Conservation (phyloP, 2,888 invertebrate genomes). For the Oithona nana region DNA sequence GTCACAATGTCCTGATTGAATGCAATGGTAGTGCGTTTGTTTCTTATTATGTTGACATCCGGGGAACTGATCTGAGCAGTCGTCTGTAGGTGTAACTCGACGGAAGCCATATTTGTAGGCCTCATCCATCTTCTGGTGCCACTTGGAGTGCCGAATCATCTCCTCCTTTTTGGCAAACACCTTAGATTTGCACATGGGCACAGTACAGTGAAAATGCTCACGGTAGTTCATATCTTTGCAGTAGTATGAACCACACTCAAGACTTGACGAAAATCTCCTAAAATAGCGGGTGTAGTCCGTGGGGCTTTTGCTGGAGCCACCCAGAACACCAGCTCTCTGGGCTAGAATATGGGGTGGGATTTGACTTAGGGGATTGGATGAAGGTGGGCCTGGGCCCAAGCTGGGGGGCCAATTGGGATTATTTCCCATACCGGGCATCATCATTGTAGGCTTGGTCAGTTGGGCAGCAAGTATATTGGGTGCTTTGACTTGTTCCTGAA, state of each 20-base stretch:
- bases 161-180: conserved; percentile 97
- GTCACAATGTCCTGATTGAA: conserved; percentile 49
- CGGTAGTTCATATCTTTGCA: conserved; percentile 75
- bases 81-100: conserved; percentile 81
- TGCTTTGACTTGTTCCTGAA: conserved; percentile 24
- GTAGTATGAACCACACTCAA: conserved; percentile 62
- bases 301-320: conserved; percentile 15
- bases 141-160: conserved; percentile 95
- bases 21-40: conserved; percentile 92
- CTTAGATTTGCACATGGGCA: conserved; percentile 42
- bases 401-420: conserved; percentile 11
- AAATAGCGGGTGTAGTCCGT: conserved; percentile 70
- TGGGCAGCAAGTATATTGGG: conserved; percentile 2
- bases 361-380: background rate
- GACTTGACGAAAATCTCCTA: conserved; percentile 55
- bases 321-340: background rate
- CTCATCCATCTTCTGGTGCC: conserved; percentile 97
- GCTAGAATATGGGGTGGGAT: background rate
- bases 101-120: conserved; percentile 87
- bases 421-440: conserved; percentile 9
- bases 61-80: conserved; percentile 67
- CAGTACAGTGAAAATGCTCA: conserved; percentile 79
- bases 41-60: conserved; percentile 73
- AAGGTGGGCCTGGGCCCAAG: background rate
- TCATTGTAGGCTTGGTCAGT: background rate